These are phyloP conservation scores for Diglossa cyanea DNA, from an alignment of 2,797 vertebrate genomes.

Conservation along the genomic window DNA sequence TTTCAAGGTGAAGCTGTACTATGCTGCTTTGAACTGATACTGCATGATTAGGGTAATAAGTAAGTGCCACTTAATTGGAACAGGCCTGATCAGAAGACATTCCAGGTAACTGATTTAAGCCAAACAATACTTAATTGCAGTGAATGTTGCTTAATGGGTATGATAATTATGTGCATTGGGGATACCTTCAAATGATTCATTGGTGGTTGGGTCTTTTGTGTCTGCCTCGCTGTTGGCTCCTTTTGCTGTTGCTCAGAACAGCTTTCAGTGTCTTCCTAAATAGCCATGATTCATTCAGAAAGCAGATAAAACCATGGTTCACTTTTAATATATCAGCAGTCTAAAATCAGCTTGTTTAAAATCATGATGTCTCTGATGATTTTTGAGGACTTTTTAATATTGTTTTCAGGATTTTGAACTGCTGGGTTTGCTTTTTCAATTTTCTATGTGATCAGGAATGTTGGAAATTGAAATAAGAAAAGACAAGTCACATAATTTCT, in stretches of 20 bases:
- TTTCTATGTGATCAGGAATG: neutral
- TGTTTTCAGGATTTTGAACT: neutral
- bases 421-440: neutral
- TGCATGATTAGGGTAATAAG: slow-evolving; percentile 59
- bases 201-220: slow-evolving; percentile 44
- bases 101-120: slow-evolving; percentile 65
- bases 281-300: slow-evolving; percentile 14
- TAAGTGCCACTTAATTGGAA: slow-evolving; percentile 62
- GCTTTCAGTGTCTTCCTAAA: slow-evolving; percentile 25
- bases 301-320: neutral
- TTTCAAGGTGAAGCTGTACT: slow-evolving; percentile 62
- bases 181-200: slow-evolving; percentile 62
- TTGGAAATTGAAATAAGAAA: slow-evolving; percentile 21
- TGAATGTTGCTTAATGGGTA: slow-evolving; percentile 56
- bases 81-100: slow-evolving; percentile 62
- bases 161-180: slow-evolving; percentile 56
- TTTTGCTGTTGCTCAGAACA: slow-evolving; percentile 20
- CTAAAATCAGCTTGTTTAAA: slow-evolving; percentile 16
- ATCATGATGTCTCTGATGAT: neutral
- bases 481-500: slow-evolving; percentile 3
- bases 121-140: slow-evolving; percentile 67
- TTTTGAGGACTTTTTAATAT: neutral
- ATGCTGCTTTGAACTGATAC: slow-evolving; percentile 61
- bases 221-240: slow-evolving; percentile 17
- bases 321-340: neutral